These are phyloP conservation scores for Salminus brasiliensis DNA, from an alignment of 2,113 vertebrate species.

Conservation along the genomic window DNA sequence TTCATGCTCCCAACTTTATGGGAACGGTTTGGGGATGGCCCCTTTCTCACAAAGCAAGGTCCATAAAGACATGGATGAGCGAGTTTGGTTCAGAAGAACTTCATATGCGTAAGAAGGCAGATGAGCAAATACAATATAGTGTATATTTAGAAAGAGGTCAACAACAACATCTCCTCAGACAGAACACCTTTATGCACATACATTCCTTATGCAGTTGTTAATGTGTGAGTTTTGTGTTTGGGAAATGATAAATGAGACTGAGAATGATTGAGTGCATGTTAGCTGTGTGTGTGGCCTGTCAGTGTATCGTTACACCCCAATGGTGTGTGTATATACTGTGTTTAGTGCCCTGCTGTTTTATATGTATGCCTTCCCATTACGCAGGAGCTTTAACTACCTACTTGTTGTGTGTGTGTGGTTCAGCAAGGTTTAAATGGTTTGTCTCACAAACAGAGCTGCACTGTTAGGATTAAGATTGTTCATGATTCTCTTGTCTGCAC, in stretches of 20 bases:
- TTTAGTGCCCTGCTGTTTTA: slow-evolving; percentile 38
- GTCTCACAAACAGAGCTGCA: neutral
- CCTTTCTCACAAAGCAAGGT: no score
- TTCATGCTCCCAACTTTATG: no score
- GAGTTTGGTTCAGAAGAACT: no score
- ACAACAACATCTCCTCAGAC: no score
- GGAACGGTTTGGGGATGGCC: no score
- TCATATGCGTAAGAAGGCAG: no score
- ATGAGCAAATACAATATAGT: no score
- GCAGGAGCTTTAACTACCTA: neutral
- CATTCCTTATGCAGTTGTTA: neutral
- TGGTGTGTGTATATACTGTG: neutral
- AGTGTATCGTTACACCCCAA: slow-evolving; percentile 1
- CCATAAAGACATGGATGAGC: no score
- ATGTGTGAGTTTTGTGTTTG: neutral
- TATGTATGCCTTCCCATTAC: slow-evolving; percentile 5
- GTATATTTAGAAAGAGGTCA: no score
- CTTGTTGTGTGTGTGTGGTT: neutral
- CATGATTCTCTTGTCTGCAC: neutral
- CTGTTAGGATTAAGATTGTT: neutral
- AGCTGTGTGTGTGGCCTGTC: neutral
- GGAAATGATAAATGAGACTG: neutral
- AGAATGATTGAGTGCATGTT: neutral
- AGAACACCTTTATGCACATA: no score
- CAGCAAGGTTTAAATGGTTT: neutral